Evolutionary conservation across 1,140 invertebrate species (phyloP), one percentile per base, ranked within the genome.

Genomic region (Cydia amplana): DNA sequence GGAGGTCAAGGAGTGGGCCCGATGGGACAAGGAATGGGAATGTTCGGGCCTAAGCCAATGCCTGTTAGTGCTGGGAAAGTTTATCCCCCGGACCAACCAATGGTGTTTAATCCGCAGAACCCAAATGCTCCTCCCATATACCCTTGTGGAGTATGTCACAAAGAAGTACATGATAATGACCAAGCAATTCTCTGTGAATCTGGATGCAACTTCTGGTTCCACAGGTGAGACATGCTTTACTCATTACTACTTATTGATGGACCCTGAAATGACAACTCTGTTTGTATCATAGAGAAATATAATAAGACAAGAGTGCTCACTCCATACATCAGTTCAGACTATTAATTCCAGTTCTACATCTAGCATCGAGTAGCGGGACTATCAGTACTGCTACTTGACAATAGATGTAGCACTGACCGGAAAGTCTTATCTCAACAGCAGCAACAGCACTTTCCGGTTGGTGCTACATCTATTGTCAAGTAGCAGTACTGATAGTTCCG

Each of bases 151-250:
- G 96, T 98, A 75, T 99, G 98, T 93, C 98, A 99, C 93, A 99
- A 99, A 94, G 98, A 99, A 94, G 98, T 99, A 4, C 98, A 99
- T 93, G 98, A 99, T 90, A 99, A 99, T 94, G 98, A 99, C 93
- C 98, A 99, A 94, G 98, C 98, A 7, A 98, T 99, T 79, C 94
- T 99, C 72, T 99, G 98, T 93, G 98, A 99, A 93, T 99, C 98
- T 86, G 98, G 98, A 46, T 99, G 98, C 93, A 99, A 99, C 93
- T 99, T 99, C 94, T 99, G 98, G 97, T 99, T 98, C 94, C 98
- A 99, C 93, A 96, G 97, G 96, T 97, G 91, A 94, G 91, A 77
- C 28, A 43, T 75, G 55, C 28, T 65, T 72, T 75, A 40, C 18
- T 73, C 72, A 36, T 72, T 40, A 63, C 46, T 49, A 32, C 1